Percentiles rank a stretch among this genome's conserved stretches.
Conservation (phyloP, 2,797 vertebrate genomes). For the Oophaga sylvatica region DNA sequence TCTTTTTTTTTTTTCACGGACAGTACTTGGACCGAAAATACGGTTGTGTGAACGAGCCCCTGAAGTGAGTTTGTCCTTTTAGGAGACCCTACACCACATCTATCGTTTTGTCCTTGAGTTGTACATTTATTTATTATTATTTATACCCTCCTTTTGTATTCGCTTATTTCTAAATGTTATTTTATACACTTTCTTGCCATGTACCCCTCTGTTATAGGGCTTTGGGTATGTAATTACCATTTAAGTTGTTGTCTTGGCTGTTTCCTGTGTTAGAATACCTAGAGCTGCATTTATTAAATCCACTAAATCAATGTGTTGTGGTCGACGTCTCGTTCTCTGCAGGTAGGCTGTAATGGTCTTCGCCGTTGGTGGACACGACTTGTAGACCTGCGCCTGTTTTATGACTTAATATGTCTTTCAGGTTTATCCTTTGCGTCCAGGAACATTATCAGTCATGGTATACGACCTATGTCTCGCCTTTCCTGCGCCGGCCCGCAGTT, state of each 20-base stretch:
- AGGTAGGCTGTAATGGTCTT: not conserved
- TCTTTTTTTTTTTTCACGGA: too few relatives aligned
- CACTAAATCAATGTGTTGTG: slow-evolving; percentile 10
- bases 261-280: not conserved
- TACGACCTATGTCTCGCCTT: slow-evolving; percentile 87
- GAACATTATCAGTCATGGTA: slow-evolving; percentile 82
- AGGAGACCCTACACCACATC: too few relatives aligned
- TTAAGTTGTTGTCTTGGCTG: not conserved
- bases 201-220: not conserved
- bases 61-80: too few relatives aligned
- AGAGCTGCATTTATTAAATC: slow-evolving; percentile 14
- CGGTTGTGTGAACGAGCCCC: too few relatives aligned
- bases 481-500: slow-evolving; percentile 79
- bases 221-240: not conserved
- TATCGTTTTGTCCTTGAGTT: too few relatives aligned
- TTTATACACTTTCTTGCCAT: not conserved
- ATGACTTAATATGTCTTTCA: slow-evolving; percentile 65
- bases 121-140: not conserved
- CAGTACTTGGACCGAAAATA: too few relatives aligned
- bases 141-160: not conserved
- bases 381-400: not conserved
- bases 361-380: not conserved
- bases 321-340: not conserved
- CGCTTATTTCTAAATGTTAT: too few relatives aligned
- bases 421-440: slow-evolving; percentile 83